phyloP scores from a whole-genome alignment of 2,113 vertebrate genomes.

The Phylloscopus trochilus region DNA sequence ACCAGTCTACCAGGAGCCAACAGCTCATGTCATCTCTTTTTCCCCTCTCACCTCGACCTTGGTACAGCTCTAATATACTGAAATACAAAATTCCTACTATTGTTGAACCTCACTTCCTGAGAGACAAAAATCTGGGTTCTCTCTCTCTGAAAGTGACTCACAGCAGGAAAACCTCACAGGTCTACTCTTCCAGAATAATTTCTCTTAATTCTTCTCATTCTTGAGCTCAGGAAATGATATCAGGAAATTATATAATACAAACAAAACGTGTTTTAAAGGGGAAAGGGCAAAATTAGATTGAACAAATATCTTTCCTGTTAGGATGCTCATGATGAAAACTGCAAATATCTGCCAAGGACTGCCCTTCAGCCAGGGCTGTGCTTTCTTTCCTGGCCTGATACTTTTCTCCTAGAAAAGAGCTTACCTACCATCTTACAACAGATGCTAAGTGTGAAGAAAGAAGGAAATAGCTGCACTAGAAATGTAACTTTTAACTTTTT shows the following conservation, averaged over 20 bases:
- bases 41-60: not conserved
- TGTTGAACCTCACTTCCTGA: not conserved
- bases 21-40: rapidly evolving
- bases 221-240: not conserved
- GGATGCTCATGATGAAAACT: not conserved
- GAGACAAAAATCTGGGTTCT: not conserved
- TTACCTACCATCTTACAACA: not conserved
- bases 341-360: not conserved
- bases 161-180: not conserved
- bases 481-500: not conserved
- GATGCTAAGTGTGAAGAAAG: not conserved
- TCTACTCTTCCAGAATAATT: not conserved
- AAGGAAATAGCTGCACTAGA: not conserved
- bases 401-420: not conserved
- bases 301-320: not conserved
- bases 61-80: not conserved
- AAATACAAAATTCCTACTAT: not conserved
- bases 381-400: not conserved
- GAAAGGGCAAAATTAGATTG: not conserved
- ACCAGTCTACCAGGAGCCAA: not conserved
- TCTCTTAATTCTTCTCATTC: not conserved
- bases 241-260: not conserved
- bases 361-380: not conserved
- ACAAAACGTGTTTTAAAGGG: not conserved
- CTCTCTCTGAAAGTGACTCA: not conserved